Base-by-base conservation (phyloP, 2,797 vertebrate species). In the Rhinophrynus dorsalis region DNA sequence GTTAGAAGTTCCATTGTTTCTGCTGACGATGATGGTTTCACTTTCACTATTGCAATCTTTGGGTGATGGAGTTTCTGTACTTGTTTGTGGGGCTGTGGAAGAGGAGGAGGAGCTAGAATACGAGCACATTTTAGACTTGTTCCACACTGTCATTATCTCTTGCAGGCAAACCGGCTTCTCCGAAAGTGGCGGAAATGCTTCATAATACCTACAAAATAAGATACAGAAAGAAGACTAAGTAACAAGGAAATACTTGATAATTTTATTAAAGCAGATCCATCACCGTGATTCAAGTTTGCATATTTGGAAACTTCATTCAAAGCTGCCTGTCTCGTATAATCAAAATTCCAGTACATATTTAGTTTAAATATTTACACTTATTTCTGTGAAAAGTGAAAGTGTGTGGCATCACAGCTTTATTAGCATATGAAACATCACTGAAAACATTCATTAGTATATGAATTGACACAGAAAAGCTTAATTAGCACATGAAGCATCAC, bases 111-210 rank as follows among this genome's bases (percentile, higher is more conserved):
- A 95, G 84, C 96, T 95, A 65, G 95, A 96, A 87, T 94, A 95
- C 77, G 96, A 83, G 61, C 92, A 93, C 75, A 92, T 88, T 87
- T 96, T 96, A 62, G 96, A 90, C 84, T 95, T 98, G 90, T 96
- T 99, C 97, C 97, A 99, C 81, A 99, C 97, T 0, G 96, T 97
- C 96, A 97, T 96, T 74, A 97, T 97, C 90, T 99, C 97, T 85
- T 98, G 96, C 84, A 98, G 94, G 93, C 96, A 99, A 88, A 99
- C 95, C 58, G 97, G 87, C 82, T 98, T 99, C 84, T 98, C 94
- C 60, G 96, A 99, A 79, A 99, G 91, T 79, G 96, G 94, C 82
- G 97, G 97, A 86, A 99, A 99, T 21, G 97, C 97, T 94, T 99
- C 97, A 77, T 99, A 99, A 85, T 99, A 99, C 97, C 97, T 99